Evolutionary conservation across 2,113 vertebrate species (phyloP).

Genomic region (Salvator merianae): DNA sequence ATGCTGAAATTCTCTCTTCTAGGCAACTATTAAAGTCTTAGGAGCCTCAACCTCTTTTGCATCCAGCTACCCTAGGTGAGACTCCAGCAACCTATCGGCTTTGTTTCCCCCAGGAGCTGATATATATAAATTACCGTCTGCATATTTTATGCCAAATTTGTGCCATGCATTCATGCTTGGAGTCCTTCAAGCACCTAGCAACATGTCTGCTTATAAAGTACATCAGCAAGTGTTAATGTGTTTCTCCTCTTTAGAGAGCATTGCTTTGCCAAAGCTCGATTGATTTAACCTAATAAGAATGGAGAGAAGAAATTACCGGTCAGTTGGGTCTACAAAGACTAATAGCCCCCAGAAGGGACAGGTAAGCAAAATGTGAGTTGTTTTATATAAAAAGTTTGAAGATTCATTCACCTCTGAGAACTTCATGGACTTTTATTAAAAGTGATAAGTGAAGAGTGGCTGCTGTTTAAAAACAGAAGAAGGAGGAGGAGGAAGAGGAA

Average conservation of each 20-base stretch:
- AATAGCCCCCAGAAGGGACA: conserved; percentile 56
- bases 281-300: conserved; percentile 54
- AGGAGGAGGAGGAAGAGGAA: no score
- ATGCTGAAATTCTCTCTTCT: no score
- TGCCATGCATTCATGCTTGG: neutral
- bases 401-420: conserved; percentile 8
- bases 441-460: neutral
- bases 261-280: conserved; percentile 32
- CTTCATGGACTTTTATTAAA: neutral
- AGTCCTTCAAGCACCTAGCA: neutral
- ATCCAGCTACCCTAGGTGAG: neutral
- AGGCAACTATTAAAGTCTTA: no score
- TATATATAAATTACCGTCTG: neutral
- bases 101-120: neutral
- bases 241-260: neutral
- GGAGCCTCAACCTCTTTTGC: no score
- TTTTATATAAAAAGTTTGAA: conserved; percentile 17
- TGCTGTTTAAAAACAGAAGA: neutral
- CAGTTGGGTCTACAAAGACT: conserved; percentile 36
- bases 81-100: neutral
- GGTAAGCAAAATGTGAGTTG: conserved; percentile 52
- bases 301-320: conserved; percentile 49
- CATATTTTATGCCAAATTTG: neutral
- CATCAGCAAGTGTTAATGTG: neutral
- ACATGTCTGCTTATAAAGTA: conserved; percentile 7